These are phyloP conservation scores for Synanthedon myopaeformis DNA, from an alignment of 2,888 invertebrate species.

Conservation along the genomic window DNA sequence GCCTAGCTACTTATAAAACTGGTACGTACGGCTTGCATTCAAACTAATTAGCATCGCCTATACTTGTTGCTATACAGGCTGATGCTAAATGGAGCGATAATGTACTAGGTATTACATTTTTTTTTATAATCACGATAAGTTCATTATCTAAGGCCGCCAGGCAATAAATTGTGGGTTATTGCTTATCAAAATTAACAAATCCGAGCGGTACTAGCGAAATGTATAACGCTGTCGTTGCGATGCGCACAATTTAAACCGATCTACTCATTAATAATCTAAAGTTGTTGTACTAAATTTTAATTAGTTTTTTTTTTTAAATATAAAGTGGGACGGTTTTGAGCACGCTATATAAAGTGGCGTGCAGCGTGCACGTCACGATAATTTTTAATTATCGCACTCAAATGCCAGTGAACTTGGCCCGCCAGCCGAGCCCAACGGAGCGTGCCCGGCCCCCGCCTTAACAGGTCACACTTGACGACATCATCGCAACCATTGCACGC, in stretches of 20 bases:
- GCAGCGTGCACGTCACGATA: constrained; percentile 64
- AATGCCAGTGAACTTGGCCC: constrained; percentile 71
- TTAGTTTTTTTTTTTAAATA: background rate
- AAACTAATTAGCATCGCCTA: constrained; percentile 28
- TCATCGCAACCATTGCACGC: background rate
- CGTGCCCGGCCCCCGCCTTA: constrained; percentile 44
- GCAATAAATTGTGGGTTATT: background rate
- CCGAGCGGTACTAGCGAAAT: background rate
- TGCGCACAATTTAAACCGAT: background rate
- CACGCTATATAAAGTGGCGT: constrained; percentile 57
- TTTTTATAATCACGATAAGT: background rate
- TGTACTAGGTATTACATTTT: background rate
- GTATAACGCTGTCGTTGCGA: background rate
- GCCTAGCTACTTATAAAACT: constrained; percentile 9
- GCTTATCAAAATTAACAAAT: background rate
- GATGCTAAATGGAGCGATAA: background rate
- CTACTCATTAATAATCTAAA: background rate
- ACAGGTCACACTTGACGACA: constrained; percentile 60
- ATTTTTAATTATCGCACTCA: constrained; percentile 69
- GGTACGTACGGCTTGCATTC: constrained; percentile 19
- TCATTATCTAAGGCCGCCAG: background rate
- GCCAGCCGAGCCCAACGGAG: constrained; percentile 43
- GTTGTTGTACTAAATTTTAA: background rate
- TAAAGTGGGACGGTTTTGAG: constrained; percentile 18
- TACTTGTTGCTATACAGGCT: background rate